phyloP scores from a whole-genome alignment of 2,113 vertebrate species.

The Ailuropoda melanoleuca region DNA sequence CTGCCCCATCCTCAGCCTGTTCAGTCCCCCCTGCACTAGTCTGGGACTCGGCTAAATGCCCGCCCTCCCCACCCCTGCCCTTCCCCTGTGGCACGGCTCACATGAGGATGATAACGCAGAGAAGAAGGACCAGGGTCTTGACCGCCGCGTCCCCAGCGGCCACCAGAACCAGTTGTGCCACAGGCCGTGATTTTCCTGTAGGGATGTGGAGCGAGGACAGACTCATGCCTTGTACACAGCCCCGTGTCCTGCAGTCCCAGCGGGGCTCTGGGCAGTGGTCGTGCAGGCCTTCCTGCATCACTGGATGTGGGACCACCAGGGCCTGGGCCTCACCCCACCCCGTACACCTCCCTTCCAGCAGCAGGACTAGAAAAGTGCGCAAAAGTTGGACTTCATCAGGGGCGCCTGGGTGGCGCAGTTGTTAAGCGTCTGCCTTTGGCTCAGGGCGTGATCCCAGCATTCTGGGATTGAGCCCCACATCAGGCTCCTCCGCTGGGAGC shows the following conservation, averaged over 20 bases:
- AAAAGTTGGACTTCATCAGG: not conserved
- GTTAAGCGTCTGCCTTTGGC: too few relatives aligned
- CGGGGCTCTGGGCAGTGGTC: rapidly evolving
- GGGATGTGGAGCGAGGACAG: not conserved
- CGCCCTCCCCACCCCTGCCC: not conserved
- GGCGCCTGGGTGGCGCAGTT: too few relatives aligned
- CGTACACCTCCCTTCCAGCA: not conserved
- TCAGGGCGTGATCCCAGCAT: too few relatives aligned
- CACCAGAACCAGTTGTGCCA: not conserved
- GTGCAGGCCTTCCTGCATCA: not conserved
- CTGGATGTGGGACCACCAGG: not conserved
- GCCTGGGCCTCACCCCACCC: not conserved
- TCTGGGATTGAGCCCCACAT: too few relatives aligned
- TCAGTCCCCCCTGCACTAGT: rapidly evolving
- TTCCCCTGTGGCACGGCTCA: not conserved
- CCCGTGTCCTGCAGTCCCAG: rapidly evolving
- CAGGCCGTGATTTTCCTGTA: not conserved
- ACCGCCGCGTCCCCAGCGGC: rapidly evolving
- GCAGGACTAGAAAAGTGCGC: not conserved
- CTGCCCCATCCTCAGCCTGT: not conserved
- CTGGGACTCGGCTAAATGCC: too few relatives aligned
- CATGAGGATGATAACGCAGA: not conserved
- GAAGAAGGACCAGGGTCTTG: not conserved
- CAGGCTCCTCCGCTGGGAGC: too few relatives aligned
- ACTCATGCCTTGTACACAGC: rapidly evolving